Evolutionary conservation across 2,888 invertebrate species (phyloP).

Genomic region (Protodeltote pygarga): DNA sequence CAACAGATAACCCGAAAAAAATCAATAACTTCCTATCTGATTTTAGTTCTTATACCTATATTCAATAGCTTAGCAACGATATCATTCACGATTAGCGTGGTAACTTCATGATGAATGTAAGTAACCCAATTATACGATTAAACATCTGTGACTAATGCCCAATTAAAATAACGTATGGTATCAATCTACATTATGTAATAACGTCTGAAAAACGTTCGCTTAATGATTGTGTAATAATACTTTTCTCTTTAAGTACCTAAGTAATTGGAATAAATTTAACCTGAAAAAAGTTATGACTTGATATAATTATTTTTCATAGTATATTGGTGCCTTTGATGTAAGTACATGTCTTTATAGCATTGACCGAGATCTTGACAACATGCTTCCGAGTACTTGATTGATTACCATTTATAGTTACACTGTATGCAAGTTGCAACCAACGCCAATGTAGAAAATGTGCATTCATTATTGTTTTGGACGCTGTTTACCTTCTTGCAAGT

Average conservation of each 20-base stretch:
- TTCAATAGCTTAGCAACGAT: not conserved
- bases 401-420: conserved; percentile 23
- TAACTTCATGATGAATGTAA: not conserved
- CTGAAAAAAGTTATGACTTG: not conserved
- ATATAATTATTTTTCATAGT: not conserved
- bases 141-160: not conserved
- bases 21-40: too few relatives aligned
- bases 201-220: too few relatives aligned
- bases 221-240: too few relatives aligned
- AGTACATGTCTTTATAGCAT: conserved; percentile 14
- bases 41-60: not conserved
- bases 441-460: conserved; percentile 23
- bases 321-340: not conserved
- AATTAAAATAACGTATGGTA: conserved; percentile 1
- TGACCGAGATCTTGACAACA: conserved; percentile 36
- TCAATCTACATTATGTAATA: too few relatives aligned
- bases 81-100: not conserved
- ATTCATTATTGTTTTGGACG: conserved; percentile 16
- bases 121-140: not conserved
- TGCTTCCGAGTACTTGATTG: conserved; percentile 16
- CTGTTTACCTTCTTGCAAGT: conserved; percentile 32
- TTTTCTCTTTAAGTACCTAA: not conserved
- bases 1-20: too few relatives aligned
- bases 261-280: too few relatives aligned
- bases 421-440: conserved; percentile 15